Evolutionary conservation across 2,797 vertebrate genomes (phyloP).

Genomic region (Acanthornis magna): DNA sequence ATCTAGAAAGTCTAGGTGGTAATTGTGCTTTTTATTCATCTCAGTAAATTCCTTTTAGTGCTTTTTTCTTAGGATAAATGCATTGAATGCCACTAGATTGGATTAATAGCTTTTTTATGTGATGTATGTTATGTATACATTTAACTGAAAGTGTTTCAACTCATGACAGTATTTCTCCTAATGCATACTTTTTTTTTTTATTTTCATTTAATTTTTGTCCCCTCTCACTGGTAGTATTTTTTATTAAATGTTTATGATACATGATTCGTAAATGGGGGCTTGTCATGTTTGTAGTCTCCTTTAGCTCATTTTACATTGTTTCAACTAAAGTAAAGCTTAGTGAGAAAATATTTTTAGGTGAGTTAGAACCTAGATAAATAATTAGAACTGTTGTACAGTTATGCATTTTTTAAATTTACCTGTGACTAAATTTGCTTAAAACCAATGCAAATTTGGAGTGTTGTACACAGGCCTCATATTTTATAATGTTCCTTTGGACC

Average conservation of each 20-base stretch:
- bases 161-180: slow-evolving; percentile 41
- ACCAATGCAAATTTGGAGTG: neutral
- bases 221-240: slow-evolving; percentile 7
- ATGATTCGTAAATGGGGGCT: slow-evolving; percentile 43
- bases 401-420: neutral
- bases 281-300: neutral
- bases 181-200: slow-evolving; percentile 18
- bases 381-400: neutral
- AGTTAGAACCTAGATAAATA: slow-evolving; percentile 47
- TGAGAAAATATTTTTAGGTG: slow-evolving; percentile 39
- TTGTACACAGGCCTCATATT: neutral
- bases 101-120: slow-evolving; percentile 68
- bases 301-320: slow-evolving; percentile 11
- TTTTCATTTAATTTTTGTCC: slow-evolving; percentile 50
- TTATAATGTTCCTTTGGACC: slow-evolving; percentile 30
- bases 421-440: slow-evolving; percentile 21
- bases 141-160: slow-evolving; percentile 57
- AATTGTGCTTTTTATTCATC: slow-evolving; percentile 76
- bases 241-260: slow-evolving; percentile 28
- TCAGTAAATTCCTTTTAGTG: slow-evolving; percentile 74
- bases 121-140: slow-evolving; percentile 53
- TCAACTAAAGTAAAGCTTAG: slow-evolving; percentile 11
- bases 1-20: slow-evolving; percentile 67
- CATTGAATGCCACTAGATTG: slow-evolving; percentile 66
- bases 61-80: slow-evolving; percentile 72